Evolutionary conservation across 2,888 invertebrate species (phyloP).

Genomic region (Hymenopus coronatus): DNA sequence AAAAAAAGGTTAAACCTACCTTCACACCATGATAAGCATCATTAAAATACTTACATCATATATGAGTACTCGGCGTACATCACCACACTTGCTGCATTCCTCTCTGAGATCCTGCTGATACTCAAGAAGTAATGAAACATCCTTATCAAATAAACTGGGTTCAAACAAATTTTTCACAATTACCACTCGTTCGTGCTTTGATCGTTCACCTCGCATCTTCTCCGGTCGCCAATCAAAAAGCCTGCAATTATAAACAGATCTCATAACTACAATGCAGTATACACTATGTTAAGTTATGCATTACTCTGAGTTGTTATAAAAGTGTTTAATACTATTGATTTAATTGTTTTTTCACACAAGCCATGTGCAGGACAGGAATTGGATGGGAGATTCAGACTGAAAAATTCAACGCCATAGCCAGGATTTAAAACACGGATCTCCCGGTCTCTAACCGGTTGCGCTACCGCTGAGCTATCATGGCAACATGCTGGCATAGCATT

Average conservation of each 20-base stretch:
- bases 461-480: too few relatives aligned
- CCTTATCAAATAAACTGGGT: constrained; percentile 82
- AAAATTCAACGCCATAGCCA: too few relatives aligned
- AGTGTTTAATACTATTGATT: too few relatives aligned
- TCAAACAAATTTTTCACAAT: constrained; percentile 92
- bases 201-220: constrained; percentile 78
- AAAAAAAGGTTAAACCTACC: too few relatives aligned
- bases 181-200: constrained; percentile 86
- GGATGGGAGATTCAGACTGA: too few relatives aligned
- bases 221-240: constrained; percentile 97
- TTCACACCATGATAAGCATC: too few relatives aligned
- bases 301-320: too few relatives aligned
- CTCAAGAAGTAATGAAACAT: constrained; percentile 84
- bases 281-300: not conserved
- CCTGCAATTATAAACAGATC: constrained; percentile 45
- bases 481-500: too few relatives aligned
- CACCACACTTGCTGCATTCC: constrained; percentile 88
- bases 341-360: too few relatives aligned
- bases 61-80: constrained; percentile 84
- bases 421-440: too few relatives aligned
- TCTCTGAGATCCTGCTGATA: constrained; percentile 87
- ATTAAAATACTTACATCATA: constrained; percentile 70
- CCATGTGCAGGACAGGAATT: too few relatives aligned
- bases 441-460: too few relatives aligned
- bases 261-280: not conserved